A percentile compares a stretch with the other conserved stretches of the same genome.
phyloP scores from a whole-genome alignment of 1,140 invertebrate genomes.

The Calephelis virginiensis region DNA sequence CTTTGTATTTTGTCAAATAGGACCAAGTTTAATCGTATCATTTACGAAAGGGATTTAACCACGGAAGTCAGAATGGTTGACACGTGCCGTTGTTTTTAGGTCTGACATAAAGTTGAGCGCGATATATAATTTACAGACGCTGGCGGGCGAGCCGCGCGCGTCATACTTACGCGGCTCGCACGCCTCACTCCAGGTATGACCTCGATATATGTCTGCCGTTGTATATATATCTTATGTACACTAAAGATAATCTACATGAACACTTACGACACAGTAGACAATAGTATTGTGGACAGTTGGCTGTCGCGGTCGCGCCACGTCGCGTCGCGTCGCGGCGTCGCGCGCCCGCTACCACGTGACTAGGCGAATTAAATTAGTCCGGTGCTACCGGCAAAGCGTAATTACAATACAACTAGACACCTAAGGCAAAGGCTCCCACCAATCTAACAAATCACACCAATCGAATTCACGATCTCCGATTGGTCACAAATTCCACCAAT shows the following conservation, averaged over 20 bases:
- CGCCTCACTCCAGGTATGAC: constrained; percentile 37
- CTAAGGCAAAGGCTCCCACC: constrained; percentile 28
- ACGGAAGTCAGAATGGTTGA: neutral
- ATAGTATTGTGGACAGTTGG: constrained; percentile 71
- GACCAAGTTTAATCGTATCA: no score
- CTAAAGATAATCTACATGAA: constrained; percentile 70
- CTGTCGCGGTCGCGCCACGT: constrained; percentile 49
- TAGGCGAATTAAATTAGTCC: constrained; percentile 67
- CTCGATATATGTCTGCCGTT: constrained; percentile 55
- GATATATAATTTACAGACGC: constrained; percentile 23
- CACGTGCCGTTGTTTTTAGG: neutral
- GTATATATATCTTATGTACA: constrained; percentile 69
- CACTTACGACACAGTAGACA: constrained; percentile 74
- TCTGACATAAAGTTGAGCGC: constrained; percentile 1
- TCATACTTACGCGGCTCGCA: constrained; percentile 34
- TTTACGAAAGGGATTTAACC: no score
- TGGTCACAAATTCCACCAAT: neutral
- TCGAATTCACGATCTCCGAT: neutral
- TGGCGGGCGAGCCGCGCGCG: constrained; percentile 27
- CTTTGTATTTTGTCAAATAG: no score
- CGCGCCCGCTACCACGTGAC: constrained; percentile 63
- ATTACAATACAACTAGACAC: constrained; percentile 69
- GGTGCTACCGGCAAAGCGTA: constrained; percentile 62
- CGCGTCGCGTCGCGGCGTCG: constrained; percentile 30
- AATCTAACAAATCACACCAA: neutral